These are phyloP conservation scores for Petrolisthes manimaculis DNA, from an alignment of 2,888 invertebrate genomes.

Conservation along the genomic window DNA sequence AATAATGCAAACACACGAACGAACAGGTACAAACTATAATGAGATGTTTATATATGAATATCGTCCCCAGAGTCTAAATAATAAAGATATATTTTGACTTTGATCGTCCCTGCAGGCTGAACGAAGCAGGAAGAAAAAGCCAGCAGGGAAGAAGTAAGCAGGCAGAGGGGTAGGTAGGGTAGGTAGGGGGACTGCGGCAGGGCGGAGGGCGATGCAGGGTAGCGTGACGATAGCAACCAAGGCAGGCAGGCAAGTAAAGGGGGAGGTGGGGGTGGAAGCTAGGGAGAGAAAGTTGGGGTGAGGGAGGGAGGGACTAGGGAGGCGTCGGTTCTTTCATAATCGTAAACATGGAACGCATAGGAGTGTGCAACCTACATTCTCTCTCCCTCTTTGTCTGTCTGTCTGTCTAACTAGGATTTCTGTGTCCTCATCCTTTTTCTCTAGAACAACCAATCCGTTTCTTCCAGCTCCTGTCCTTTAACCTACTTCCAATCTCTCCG, in stretches of 20 bases:
- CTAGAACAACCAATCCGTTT: no score
- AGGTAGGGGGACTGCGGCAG: background rate
- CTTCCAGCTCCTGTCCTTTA: no score
- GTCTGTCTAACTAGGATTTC: background rate
- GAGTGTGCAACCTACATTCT: background rate
- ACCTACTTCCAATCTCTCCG: no score
- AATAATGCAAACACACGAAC: no score
- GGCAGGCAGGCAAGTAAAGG: background rate
- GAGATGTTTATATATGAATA: no score
- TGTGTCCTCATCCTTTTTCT: background rate
- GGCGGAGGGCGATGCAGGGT: background rate
- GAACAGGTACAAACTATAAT: no score
- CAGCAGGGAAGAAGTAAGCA: background rate
- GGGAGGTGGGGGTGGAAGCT: background rate
- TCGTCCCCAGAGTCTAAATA: no score
- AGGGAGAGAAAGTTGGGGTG: background rate
- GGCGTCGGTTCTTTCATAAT: background rate
- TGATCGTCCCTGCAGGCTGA: no score
- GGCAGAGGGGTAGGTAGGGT: background rate
- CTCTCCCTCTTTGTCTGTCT: background rate
- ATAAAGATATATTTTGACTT: no score
- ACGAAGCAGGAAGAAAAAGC: no score
- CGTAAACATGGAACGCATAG: no score
- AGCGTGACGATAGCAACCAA: no score
- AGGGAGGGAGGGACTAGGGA: background rate